phyloP scores from a whole-genome alignment of 2,797 vertebrate genomes.

The Stomatorhinus walkeri region DNA sequence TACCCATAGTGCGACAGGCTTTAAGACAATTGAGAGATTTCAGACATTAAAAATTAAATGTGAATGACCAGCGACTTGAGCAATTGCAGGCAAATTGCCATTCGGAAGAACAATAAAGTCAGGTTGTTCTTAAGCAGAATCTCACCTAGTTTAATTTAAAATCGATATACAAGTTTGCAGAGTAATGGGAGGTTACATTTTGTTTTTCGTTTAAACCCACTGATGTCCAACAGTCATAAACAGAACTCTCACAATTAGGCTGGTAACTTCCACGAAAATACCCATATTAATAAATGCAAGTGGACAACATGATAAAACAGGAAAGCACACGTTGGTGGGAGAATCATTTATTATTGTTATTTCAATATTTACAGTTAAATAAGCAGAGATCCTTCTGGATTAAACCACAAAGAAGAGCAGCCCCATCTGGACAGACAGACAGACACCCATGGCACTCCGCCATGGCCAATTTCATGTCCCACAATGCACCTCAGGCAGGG shows the following conservation, averaged over 20 bases:
- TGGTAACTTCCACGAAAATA: not conserved
- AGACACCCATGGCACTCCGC: not conserved
- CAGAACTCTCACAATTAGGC: not conserved
- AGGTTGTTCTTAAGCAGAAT: not conserved
- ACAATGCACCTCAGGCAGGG: not conserved
- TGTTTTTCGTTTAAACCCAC: not conserved
- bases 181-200: not conserved
- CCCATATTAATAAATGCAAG: not conserved
- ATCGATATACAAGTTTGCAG: not conserved
- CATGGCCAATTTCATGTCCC: not conserved
- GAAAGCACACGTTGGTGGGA: not conserved
- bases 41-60: not conserved
- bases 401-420: not conserved
- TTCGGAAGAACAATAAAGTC: not conserved
- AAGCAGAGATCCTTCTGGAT: not conserved
- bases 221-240: not conserved
- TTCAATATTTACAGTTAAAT: conserved; percentile 21
- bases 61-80: not conserved
- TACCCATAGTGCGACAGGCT: not conserved
- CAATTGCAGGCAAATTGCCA: not conserved
- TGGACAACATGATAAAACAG: not conserved
- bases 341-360: conserved; percentile 12
- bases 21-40: not conserved
- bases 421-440: not conserved
- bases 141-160: not conserved